Percentiles rank a stretch among this genome's conserved stretches.
phyloP scores from a whole-genome alignment of 2,888 invertebrate species.

The Petrolisthes cinctipes region DNA sequence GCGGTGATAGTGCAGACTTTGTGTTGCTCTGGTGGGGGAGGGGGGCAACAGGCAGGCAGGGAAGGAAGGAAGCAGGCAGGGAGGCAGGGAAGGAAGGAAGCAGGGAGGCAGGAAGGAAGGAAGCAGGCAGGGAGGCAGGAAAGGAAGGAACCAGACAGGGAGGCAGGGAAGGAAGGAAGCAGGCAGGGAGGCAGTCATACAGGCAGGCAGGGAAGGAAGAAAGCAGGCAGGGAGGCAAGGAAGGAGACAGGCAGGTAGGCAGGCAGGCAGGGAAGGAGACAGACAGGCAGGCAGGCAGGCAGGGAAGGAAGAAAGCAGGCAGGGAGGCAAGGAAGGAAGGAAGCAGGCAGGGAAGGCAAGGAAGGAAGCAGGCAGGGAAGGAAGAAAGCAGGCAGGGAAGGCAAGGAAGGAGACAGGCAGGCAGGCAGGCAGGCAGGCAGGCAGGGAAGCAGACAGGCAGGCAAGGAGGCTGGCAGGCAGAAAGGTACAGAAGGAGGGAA shows the following conservation, averaged over 20 bases:
- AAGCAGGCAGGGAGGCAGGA: background rate
- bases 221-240: background rate
- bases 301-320: background rate
- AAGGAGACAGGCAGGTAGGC: background rate
- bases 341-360: background rate
- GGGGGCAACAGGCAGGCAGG: background rate
- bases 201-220: background rate
- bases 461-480: too few species aligned
- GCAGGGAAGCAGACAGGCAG: background rate
- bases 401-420: background rate
- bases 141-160: background rate
- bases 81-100: background rate
- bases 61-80: background rate
- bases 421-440: background rate
- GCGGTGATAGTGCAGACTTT: too few species aligned
- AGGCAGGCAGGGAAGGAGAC: background rate
- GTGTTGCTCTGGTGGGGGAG: background rate
- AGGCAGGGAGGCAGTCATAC: background rate
- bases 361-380: background rate
- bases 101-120: background rate
- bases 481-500: too few species aligned
- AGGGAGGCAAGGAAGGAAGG: background rate
- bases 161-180: background rate
- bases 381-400: background rate
- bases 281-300: background rate